A percentile compares a stretch with the other conserved stretches of the same genome.
Conservation (phyloP, 2,888 invertebrate genomes). For the Coenonympha arcania region DNA sequence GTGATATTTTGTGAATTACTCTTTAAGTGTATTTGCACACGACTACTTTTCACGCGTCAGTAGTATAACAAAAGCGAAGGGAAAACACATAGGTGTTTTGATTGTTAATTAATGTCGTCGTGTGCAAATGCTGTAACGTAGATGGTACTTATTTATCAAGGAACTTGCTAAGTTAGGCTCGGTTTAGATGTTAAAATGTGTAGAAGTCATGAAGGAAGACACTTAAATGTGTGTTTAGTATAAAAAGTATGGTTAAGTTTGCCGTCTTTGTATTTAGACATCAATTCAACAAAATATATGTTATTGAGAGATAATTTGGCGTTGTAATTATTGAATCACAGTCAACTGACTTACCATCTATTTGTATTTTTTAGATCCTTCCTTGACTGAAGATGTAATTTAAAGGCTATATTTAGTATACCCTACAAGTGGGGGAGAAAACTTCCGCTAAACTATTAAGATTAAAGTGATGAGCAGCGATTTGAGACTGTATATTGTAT, state of each 20-base stretch:
- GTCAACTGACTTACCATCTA: no score
- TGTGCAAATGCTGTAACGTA: slow-evolving; percentile 10
- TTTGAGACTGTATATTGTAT: no score
- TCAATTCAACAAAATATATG: background rate
- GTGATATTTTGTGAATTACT: slow-evolving; percentile 10
- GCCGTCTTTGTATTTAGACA: background rate
- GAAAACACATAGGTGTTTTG: background rate
- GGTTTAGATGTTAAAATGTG: slow-evolving; percentile 17
- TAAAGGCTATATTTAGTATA: no score
- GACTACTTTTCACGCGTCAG: background rate
- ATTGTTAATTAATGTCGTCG: slow-evolving; percentile 11
- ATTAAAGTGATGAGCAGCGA: no score
- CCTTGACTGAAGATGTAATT: no score
- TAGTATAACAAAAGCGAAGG: no score
- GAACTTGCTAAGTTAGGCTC: slow-evolving; percentile 29
- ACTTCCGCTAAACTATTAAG: no score
- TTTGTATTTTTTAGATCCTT: no score
- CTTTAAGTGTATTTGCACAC: background rate
- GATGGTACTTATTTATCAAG: slow-evolving; percentile 29
- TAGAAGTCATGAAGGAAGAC: slow-evolving; percentile 1
- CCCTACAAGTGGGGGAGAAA: no score
- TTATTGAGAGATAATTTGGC: slow-evolving; percentile 6
- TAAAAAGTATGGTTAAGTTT: background rate
- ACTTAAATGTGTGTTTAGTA: slow-evolving; percentile 1
- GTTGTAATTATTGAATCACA: background rate